Percentiles rank a stretch among this genome's conserved stretches.
Conservation (phyloP, 1,140 invertebrate genomes). For the Proales similis region DNA sequence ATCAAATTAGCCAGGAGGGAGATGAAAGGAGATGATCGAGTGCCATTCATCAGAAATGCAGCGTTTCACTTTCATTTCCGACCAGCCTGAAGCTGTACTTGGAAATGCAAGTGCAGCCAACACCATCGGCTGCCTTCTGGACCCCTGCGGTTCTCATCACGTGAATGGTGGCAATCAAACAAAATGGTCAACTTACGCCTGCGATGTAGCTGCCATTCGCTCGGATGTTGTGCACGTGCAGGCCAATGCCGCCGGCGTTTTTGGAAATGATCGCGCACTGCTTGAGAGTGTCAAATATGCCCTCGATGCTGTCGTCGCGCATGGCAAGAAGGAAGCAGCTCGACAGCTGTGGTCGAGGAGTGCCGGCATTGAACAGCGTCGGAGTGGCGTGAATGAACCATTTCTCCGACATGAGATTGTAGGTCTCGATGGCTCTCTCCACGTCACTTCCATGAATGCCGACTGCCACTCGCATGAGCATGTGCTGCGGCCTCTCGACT, state of each 20-base stretch:
- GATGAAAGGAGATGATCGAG: slow-evolving; percentile 7
- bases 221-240: slow-evolving; percentile 92
- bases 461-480: slow-evolving; percentile 94
- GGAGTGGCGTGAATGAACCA: slow-evolving; percentile 98
- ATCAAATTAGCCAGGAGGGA: background rate
- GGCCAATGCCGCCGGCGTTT: slow-evolving; percentile 89
- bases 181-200: slow-evolving; percentile 56
- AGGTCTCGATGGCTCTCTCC: slow-evolving; percentile 86
- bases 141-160: background rate
- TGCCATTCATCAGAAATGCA: background rate
- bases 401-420: slow-evolving; percentile 85
- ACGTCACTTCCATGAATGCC: slow-evolving; percentile 93
- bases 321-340: slow-evolving; percentile 91
- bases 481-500: slow-evolving; percentile 90
- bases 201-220: slow-evolving; percentile 81
- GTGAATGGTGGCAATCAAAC: background rate
- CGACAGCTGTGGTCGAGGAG: slow-evolving; percentile 79
- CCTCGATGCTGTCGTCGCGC: slow-evolving; percentile 91
- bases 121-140: background rate
- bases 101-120: background rate
- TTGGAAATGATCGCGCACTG: slow-evolving; percentile 94
- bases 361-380: slow-evolving; percentile 90
- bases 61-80: background rate
- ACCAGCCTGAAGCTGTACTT: background rate
- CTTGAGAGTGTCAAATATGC: slow-evolving; percentile 89